Evolutionary conservation across 2,888 invertebrate species (phyloP).

Genomic region (Griposia aprilina): DNA sequence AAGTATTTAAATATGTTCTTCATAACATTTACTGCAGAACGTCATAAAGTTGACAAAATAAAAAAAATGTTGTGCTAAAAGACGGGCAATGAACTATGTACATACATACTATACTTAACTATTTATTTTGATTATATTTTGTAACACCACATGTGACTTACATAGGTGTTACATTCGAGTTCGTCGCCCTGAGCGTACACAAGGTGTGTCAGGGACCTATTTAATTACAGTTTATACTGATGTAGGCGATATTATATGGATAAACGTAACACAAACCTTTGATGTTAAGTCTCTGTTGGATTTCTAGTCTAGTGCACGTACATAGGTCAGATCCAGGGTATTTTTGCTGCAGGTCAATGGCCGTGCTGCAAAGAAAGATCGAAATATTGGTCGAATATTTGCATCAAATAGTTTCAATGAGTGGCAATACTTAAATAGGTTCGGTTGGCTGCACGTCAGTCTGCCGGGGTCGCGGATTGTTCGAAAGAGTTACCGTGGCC

Average conservation of each 20-base stretch:
- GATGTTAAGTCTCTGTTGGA: neutral
- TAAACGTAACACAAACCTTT: slow-evolving; percentile 11
- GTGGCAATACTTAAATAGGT: neutral
- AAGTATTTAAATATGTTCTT: neutral
- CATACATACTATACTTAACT: neutral
- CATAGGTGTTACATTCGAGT: slow-evolving; percentile 27
- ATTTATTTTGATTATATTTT: slow-evolving; percentile 35
- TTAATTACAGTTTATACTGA: slow-evolving; percentile 30
- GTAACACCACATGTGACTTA: slow-evolving; percentile 16
- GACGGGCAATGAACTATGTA: slow-evolving; percentile 19
- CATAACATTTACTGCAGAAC: neutral
- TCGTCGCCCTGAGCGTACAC: slow-evolving; percentile 22
- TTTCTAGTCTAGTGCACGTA: slow-evolving; percentile 15
- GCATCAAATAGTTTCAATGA: neutral
- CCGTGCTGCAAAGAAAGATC: neutral
- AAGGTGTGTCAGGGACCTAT: slow-evolving; percentile 38
- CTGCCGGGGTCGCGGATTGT: too few species aligned
- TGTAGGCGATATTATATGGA: neutral
- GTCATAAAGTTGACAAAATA: slow-evolving; percentile 22
- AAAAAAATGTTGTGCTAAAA: slow-evolving; percentile 1
- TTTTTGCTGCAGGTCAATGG: neutral
- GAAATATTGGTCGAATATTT: neutral
- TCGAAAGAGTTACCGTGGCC: too few species aligned
- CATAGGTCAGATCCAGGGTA: neutral
- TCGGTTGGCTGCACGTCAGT: neutral